phyloP scores from a whole-genome alignment of 2,113 vertebrate species.

The Cyprichromis sp. region DNA sequence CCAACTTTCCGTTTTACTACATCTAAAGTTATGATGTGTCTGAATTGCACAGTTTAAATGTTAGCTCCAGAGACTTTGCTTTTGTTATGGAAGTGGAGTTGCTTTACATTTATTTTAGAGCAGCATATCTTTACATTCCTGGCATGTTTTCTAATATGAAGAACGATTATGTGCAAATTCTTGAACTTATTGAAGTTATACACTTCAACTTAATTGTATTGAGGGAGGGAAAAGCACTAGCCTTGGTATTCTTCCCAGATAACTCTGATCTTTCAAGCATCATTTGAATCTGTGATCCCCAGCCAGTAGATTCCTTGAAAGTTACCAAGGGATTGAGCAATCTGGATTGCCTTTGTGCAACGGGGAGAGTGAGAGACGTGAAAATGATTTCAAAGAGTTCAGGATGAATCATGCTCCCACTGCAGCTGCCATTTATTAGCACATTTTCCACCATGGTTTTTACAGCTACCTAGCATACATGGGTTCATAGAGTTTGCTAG shows the following conservation, averaged over 20 bases:
- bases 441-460: slow-evolving; percentile 15
- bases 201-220: neutral
- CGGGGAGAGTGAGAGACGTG: slow-evolving; percentile 36
- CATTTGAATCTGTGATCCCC: slow-evolving; percentile 42
- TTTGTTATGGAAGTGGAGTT: neutral
- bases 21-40: neutral
- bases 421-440: slow-evolving; percentile 48
- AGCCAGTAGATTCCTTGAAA: slow-evolving; percentile 55
- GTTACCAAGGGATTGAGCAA: slow-evolving; percentile 47
- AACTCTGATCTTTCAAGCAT: slow-evolving; percentile 26
- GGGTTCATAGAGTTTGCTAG: neutral
- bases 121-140: neutral
- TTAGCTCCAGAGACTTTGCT: neutral
- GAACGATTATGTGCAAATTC: neutral
- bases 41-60: neutral
- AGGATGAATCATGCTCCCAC: slow-evolving; percentile 52
- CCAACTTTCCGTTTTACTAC: neutral
- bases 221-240: neutral
- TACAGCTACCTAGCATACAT: neutral
- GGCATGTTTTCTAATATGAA: neutral
- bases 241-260: slow-evolving; percentile 17
- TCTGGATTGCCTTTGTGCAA: slow-evolving; percentile 54
- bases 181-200: neutral
- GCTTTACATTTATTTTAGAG: neutral
- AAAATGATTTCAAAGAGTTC: slow-evolving; percentile 64